phyloP scores from a whole-genome alignment of 30 jellyfish, hydroid and myxozoan species.

The Cassiopea xamachana region DNA sequence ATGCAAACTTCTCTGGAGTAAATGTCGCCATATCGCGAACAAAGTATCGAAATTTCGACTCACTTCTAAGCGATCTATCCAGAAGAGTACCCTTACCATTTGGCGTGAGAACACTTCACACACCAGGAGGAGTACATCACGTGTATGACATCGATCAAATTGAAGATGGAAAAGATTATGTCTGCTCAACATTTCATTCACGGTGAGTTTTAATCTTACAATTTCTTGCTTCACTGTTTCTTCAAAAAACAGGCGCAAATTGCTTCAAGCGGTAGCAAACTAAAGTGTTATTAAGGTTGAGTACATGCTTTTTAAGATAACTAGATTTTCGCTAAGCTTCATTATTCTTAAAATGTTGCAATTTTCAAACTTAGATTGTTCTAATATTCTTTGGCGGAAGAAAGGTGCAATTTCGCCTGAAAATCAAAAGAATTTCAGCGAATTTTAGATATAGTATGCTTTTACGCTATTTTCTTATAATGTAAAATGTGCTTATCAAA shows the following conservation, averaged over 20 bases:
- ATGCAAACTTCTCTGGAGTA: slow-evolving; percentile 85
- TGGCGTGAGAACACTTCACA: slow-evolving; percentile 85
- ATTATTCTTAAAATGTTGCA: too few species aligned
- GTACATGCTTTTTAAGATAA: too few species aligned
- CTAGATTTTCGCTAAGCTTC: too few species aligned
- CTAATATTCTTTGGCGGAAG: too few species aligned
- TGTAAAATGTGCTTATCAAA: too few species aligned
- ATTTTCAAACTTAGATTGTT: too few species aligned
- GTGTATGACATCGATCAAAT: slow-evolving; percentile 66
- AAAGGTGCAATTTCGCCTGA: too few species aligned
- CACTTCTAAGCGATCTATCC: slow-evolving; percentile 77
- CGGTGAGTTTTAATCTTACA: slow-evolving; percentile 12
- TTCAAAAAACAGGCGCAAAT: neutral
- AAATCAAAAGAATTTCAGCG: too few species aligned
- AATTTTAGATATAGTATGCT: too few species aligned
- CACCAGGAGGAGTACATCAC: slow-evolving; percentile 91
- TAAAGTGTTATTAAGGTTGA: too few species aligned
- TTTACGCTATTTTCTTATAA: too few species aligned
- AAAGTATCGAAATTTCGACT: slow-evolving; percentile 70
- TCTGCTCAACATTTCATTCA: slow-evolving; percentile 76
- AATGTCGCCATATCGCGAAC: slow-evolving; percentile 72
- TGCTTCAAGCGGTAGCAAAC: neutral
- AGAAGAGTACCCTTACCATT: slow-evolving; percentile 86
- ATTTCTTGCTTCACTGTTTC: neutral
- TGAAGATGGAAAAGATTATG: slow-evolving; percentile 87